These are phyloP conservation scores for Parnassius orleans DNA, from an alignment of 2,888 invertebrate species.

Conservation along the genomic window DNA sequence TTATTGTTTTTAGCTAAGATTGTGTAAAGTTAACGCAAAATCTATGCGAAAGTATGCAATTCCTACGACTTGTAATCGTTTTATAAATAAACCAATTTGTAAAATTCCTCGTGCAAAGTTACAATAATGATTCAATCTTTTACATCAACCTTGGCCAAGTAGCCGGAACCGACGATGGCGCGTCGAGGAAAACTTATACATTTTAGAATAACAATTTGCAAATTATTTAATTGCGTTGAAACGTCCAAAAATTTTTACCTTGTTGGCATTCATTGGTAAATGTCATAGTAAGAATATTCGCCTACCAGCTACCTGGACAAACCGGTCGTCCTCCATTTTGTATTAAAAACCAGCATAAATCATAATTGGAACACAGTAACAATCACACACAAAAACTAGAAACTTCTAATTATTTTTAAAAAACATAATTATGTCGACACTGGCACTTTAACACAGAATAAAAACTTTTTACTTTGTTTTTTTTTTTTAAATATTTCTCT, in stretches of 20 bases:
- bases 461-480: background rate
- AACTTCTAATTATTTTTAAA: conserved; percentile 4
- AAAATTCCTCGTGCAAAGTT: background rate
- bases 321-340: conserved; percentile 18
- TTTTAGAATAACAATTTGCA: conserved; percentile 4
- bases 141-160: conserved; percentile 12
- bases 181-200: conserved; percentile 10
- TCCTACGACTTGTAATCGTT: background rate
- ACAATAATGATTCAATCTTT: background rate
- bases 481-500: background rate
- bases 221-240: conserved; percentile 7
- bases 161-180: conserved; percentile 11
- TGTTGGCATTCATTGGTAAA: conserved; percentile 4
- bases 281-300: conserved; percentile 17
- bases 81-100: background rate
- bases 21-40: background rate
- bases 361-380: conserved; percentile 8
- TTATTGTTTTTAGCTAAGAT: background rate
- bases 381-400: conserved; percentile 17
- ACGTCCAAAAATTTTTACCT: conserved; percentile 13
- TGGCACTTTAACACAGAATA: conserved; percentile 3
- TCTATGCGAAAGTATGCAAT: background rate
- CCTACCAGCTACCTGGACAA: background rate
- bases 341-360: conserved; percentile 3
- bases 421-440: background rate